Percentiles rank a stretch among this genome's conserved stretches.
These are phyloP conservation scores for Drosophila sucinea DNA, from an alignment of 1,140 invertebrate species.

Conservation along the genomic window DNA sequence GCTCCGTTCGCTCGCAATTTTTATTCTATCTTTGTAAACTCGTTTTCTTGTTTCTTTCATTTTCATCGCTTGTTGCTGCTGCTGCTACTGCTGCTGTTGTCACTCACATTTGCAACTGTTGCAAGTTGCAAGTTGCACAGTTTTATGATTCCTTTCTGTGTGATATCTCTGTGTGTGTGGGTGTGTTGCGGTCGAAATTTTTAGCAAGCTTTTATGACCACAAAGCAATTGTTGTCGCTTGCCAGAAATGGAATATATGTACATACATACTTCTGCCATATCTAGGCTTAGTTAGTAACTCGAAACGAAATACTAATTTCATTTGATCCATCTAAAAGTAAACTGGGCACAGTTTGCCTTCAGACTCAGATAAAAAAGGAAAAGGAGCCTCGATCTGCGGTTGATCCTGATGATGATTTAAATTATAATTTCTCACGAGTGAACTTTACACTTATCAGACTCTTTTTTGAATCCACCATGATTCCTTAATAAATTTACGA, in stretches of 20 bases:
- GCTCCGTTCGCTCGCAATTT: background rate
- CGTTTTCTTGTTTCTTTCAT: constrained; percentile 18
- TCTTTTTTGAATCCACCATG: no score
- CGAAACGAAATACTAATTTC: no score
- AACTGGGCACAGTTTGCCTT: no score
- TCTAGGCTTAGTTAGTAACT: no score
- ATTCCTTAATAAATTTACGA: no score
- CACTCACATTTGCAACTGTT: constrained; percentile 43
- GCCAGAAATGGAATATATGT: background rate
- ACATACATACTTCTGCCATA: background rate
- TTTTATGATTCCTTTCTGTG: constrained; percentile 34
- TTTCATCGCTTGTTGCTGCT: constrained; percentile 20
- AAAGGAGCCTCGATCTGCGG: no score
- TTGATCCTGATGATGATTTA: no score
- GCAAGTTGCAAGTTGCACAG: constrained; percentile 41
- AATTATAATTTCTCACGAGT: no score
- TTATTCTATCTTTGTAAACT: constrained; percentile 25
- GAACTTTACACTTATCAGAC: no score
- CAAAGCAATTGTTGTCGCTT: background rate
- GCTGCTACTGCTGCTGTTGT: constrained; percentile 22
- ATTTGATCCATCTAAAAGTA: no score
- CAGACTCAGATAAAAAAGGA: no score
- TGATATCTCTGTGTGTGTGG: constrained; percentile 30
- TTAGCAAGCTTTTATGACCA: constrained; percentile 1
- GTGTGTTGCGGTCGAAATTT: constrained; percentile 14